Conservation (phyloP, 92 coral and sea anemone species). For the Parazoanthus swiftii region DNA sequence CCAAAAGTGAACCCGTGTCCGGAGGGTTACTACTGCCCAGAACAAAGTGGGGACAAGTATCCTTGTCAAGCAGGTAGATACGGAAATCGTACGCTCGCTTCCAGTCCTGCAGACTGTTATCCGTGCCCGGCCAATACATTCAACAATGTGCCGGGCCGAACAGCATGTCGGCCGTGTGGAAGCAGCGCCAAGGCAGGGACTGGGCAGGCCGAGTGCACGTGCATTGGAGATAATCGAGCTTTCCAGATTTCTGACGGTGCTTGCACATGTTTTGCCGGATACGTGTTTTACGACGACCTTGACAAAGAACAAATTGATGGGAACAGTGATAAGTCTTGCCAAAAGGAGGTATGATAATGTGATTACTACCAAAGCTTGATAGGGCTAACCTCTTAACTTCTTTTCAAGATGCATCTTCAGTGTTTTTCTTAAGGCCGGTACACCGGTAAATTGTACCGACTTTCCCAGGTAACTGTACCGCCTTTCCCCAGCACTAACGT, state of each 20-base stretch:
- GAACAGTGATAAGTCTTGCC: slow-evolving; percentile 87
- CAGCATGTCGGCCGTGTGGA: slow-evolving; percentile 90
- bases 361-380: too few relatives aligned
- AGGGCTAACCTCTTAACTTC: too few relatives aligned
- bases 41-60: slow-evolving; percentile 53
- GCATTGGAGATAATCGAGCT: slow-evolving; percentile 76
- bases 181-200: slow-evolving; percentile 77
- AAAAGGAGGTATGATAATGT: slow-evolving; percentile 67
- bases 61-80: slow-evolving; percentile 89
- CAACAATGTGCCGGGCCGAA: slow-evolving; percentile 63
- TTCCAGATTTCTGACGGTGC: slow-evolving; percentile 91
- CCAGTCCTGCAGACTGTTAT: slow-evolving; percentile 71
- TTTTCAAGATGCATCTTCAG: too few relatives aligned
- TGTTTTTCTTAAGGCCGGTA: too few relatives aligned
- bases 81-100: slow-evolving; percentile 74
- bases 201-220: slow-evolving; percentile 79
- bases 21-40: slow-evolving; percentile 85
- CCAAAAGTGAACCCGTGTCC: slow-evolving; percentile 84
- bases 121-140: slow-evolving; percentile 73
- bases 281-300: slow-evolving; percentile 78
- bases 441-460: too few relatives aligned
- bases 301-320: slow-evolving; percentile 73
- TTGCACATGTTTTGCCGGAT: slow-evolving; percentile 75
- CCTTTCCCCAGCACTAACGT: too few relatives aligned
- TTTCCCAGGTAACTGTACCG: too few relatives aligned